These are phyloP conservation scores for Lumbricus terrestris DNA, from an alignment of 2,888 invertebrate genomes.

Conservation along the genomic window DNA sequence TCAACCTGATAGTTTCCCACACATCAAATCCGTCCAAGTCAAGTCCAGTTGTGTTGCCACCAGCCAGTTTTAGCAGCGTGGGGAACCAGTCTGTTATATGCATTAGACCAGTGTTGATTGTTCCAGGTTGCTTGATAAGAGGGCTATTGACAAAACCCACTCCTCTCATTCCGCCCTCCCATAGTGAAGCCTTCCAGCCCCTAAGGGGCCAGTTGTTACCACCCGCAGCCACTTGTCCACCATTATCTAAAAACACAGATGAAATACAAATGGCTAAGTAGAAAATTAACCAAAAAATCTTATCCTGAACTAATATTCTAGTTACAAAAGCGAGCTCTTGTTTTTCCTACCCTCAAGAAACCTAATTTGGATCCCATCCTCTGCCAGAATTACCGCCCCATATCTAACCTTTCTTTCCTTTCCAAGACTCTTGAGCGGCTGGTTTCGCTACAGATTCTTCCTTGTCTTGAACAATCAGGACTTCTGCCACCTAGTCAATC, in stretches of 20 bases:
- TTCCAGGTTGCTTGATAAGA: conserved; percentile 27
- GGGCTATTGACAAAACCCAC: conserved; percentile 50
- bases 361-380: too few relatives aligned
- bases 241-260: conserved; percentile 59
- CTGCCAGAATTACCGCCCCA: too few relatives aligned
- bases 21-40: conserved; percentile 53
- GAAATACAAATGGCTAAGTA: neutral
- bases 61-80: conserved; percentile 50
- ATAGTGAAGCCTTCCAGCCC: conserved; percentile 54
- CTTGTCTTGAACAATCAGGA: too few relatives aligned
- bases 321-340: too few relatives aligned
- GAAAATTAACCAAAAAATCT: neutral
- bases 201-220: conserved; percentile 57
- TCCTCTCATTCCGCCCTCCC: conserved; percentile 56
- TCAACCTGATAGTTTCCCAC: conserved; percentile 52
- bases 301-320: too few relatives aligned
- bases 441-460: too few relatives aligned
- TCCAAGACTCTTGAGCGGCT: too few relatives aligned
- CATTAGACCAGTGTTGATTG: conserved; percentile 42
- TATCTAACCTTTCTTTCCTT: too few relatives aligned
- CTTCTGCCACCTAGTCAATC: too few relatives aligned
- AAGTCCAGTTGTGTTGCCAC: conserved; percentile 47
- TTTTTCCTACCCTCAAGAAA: too few relatives aligned
- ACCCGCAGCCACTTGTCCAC: conserved; percentile 51
- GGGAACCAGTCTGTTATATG: conserved; percentile 58